Conservation (phyloP, 2,113 vertebrate genomes). For the Benitochromis conjunctus region DNA sequence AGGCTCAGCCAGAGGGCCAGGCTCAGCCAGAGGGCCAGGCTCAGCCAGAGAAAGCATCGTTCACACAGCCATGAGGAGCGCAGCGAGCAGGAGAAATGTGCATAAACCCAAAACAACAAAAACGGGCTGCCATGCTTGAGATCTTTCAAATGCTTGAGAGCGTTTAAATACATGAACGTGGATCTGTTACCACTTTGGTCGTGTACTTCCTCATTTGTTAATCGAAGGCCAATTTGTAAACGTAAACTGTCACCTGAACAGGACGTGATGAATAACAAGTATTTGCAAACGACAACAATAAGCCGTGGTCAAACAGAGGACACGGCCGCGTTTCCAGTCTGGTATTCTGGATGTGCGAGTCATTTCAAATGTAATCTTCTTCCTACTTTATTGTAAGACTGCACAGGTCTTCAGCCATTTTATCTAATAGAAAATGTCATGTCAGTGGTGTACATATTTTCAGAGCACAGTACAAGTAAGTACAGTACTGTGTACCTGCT, state of each 20-base stretch:
- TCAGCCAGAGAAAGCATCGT: slow-evolving; percentile 55
- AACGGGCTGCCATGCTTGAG: not conserved
- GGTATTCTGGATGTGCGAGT: not conserved
- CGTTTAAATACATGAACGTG: not conserved
- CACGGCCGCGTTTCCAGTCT: not conserved
- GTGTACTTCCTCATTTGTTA: not conserved
- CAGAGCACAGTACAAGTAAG: slow-evolving; percentile 57
- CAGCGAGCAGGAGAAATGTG: not conserved
- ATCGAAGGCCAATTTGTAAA: not conserved
- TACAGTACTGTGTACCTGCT: slow-evolving; percentile 85
- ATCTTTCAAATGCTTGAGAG: not conserved
- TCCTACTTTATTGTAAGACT: not conserved
- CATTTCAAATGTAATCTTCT: not conserved
- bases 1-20: too few species aligned
- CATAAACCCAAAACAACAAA: not conserved
- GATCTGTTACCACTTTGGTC: not conserved
- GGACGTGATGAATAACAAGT: not conserved
- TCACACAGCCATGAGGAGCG: not conserved
- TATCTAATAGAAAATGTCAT: not conserved
- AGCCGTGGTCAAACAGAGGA: not conserved
- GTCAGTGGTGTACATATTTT: slow-evolving; percentile 18
- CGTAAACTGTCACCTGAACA: not conserved
- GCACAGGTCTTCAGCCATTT: not conserved
- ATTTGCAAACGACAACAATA: not conserved
- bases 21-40: too few species aligned